These are phyloP conservation scores for Hypotaenidia philippensis DNA, from an alignment of 2,797 vertebrate species.

Conservation along the genomic window DNA sequence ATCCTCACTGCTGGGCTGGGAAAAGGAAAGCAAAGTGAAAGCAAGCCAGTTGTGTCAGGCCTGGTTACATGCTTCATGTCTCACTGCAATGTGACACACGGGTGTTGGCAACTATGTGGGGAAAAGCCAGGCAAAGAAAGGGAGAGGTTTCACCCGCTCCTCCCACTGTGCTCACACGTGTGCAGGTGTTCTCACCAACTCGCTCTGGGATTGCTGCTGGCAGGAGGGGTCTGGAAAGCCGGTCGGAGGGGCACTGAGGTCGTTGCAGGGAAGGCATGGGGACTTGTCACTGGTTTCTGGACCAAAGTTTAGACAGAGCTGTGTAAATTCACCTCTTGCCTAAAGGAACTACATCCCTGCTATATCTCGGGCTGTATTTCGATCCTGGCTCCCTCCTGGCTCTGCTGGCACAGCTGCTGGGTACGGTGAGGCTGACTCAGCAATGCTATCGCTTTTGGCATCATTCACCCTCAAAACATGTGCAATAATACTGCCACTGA, in stretches of 20 bases:
- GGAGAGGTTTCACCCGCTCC: background rate
- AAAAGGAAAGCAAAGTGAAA: background rate
- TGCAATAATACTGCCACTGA: background rate
- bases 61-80: background rate
- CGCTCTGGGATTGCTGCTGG: too few species aligned
- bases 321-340: background rate
- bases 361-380: background rate
- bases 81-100: background rate
- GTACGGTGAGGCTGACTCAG: background rate
- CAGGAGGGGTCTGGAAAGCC: background rate
- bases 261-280: background rate
- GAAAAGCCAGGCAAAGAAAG: background rate
- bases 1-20: background rate
- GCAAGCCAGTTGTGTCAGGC: background rate
- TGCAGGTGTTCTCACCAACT: too few species aligned
- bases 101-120: background rate
- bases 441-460: background rate
- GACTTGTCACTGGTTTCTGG: background rate
- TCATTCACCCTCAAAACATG: background rate
- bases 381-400: background rate
- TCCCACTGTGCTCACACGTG: background rate
- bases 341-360: background rate
- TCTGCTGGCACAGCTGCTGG: background rate
- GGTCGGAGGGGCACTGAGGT: background rate
- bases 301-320: background rate